Percentiles rank a stretch among this genome's conserved stretches.
Conservation (phyloP, 2,888 invertebrate genomes). For the Philonicus albiceps region DNA sequence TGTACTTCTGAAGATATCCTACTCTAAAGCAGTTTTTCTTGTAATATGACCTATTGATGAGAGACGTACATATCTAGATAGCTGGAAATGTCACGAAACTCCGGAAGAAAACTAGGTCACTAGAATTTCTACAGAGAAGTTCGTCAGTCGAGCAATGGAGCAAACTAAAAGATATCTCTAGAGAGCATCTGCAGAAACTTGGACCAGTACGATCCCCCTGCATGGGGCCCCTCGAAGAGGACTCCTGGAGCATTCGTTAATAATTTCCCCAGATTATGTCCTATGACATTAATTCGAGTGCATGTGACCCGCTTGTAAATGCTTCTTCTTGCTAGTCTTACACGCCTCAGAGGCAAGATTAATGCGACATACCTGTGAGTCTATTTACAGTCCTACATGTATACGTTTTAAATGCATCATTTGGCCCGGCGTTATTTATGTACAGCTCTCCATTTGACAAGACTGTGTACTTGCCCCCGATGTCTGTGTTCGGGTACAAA, state of each 20-base stretch:
- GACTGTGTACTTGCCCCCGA: conserved; percentile 79
- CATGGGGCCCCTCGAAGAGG: background rate
- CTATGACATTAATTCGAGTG: conserved; percentile 22
- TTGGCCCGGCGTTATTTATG: conserved; percentile 79
- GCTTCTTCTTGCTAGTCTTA: conserved; percentile 35
- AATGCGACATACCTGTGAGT: conserved; percentile 68
- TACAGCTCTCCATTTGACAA: conserved; percentile 84
- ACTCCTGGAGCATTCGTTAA: conserved; percentile 18
- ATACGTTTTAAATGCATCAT: conserved; percentile 81
- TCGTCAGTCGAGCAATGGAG: background rate
- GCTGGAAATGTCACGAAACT: background rate
- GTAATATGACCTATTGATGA: background rate
- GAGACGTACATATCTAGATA: background rate
- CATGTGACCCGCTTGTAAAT: conserved; percentile 44
- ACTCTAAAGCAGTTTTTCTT: background rate
- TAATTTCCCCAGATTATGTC: conserved; percentile 13
- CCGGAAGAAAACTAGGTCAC: background rate
- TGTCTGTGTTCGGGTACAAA: conserved; percentile 79
- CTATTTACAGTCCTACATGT: conserved; percentile 83
- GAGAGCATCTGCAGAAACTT: background rate
- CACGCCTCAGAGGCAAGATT: conserved; percentile 25
- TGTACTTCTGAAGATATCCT: background rate
- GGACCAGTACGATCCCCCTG: background rate
- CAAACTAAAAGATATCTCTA: background rate
- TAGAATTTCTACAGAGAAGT: background rate